These are phyloP conservation scores for Anthoscopus minutus DNA, from an alignment of 2,113 vertebrate species.

Conservation along the genomic window DNA sequence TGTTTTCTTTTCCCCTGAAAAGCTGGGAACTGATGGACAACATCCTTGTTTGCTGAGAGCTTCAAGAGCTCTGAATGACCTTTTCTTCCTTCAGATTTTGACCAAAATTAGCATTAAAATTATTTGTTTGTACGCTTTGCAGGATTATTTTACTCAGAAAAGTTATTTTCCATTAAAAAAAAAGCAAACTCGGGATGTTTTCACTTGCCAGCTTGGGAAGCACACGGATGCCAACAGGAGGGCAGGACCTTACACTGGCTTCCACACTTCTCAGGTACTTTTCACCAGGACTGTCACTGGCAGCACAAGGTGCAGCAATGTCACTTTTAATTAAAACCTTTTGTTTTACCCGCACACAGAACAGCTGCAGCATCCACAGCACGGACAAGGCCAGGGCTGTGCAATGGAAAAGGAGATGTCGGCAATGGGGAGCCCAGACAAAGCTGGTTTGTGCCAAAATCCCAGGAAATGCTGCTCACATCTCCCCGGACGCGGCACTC, in stretches of 20 bases:
- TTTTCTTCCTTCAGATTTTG: neutral
- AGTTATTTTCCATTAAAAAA: neutral
- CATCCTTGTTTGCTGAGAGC: neutral
- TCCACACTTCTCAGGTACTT: neutral
- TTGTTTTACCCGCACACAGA: conserved; percentile 41
- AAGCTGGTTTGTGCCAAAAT: neutral
- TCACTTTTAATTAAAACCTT: conserved; percentile 68
- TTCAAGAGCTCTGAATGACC: neutral
- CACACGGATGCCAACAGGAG: neutral
- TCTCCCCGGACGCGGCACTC: neutral
- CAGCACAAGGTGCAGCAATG: conserved; percentile 51
- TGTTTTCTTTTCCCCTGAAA: neutral
- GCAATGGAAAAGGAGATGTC: neutral
- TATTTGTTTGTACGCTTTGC: neutral
- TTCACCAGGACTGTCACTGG: conserved; percentile 43
- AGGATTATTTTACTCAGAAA: neutral
- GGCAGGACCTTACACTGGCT: neutral
- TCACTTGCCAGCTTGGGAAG: neutral
- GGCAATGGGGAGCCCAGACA: neutral
- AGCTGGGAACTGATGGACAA: neutral
- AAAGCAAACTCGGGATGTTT: neutral
- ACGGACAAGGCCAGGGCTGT: neutral
- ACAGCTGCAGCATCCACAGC: conserved; percentile 28
- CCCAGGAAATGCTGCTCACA: neutral
- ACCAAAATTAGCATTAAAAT: neutral